Evolutionary conservation across 2,888 invertebrate species (phyloP).

Genomic region (Odontocerum albicorne): DNA sequence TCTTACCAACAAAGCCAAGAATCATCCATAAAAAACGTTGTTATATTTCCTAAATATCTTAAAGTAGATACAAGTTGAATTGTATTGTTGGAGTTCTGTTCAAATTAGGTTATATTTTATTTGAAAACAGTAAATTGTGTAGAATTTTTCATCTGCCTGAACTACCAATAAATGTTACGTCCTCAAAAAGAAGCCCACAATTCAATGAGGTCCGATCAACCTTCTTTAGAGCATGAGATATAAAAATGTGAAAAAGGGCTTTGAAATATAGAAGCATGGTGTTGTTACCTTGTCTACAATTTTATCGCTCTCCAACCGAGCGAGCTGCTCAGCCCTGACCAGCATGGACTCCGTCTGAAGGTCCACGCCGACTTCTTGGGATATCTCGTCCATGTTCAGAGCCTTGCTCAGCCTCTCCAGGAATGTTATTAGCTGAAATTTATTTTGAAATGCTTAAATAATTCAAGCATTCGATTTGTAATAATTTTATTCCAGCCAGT

Average conservation of each 20-base stretch:
- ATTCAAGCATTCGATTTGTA: no score
- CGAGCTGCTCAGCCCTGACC: conserved; percentile 82
- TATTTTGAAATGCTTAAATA: no score
- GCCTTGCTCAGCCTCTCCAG: conserved; percentile 80
- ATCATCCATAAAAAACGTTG: no score
- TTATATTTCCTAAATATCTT: no score
- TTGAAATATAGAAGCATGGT: conserved; percentile 8
- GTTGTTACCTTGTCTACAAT: conserved; percentile 75
- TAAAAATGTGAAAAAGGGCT: not conserved
- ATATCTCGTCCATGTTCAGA: conserved; percentile 83
- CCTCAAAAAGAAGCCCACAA: not conserved
- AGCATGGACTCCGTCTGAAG: conserved; percentile 82
- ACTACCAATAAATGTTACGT: no score
- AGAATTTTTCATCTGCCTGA: no score
- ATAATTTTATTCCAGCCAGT: no score
- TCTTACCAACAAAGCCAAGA: no score
- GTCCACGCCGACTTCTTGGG: conserved; percentile 78
- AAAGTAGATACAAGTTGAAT: no score
- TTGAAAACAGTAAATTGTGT: no score
- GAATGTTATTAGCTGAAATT: conserved; percentile 81
- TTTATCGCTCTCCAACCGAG: conserved; percentile 78
- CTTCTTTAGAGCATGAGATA: not conserved
- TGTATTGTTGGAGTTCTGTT: no score
- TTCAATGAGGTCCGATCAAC: not conserved
- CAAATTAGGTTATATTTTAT: no score